Evolutionary conservation across 2,888 invertebrate species (phyloP), one percentile per base, ranked within the genome.

Genomic region (Morpho deidamia): DNA sequence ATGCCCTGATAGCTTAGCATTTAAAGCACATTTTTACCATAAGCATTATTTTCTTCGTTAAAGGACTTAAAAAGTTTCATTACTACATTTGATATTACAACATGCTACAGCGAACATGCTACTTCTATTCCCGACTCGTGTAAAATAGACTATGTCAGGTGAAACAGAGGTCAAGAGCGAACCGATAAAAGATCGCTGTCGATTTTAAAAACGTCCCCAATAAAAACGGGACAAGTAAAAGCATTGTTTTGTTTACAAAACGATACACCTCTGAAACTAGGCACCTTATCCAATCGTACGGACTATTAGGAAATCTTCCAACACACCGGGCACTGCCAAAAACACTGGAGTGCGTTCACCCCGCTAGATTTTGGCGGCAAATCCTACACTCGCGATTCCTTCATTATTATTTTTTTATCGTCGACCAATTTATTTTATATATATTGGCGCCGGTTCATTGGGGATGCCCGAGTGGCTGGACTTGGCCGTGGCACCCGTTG

Each of bases 401-500:
- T 83, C 80, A 83, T 85, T 83, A 86, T 81, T 77, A 10, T 85
- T 87, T 83, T 86, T 84, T 81, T 49, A 47, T 43, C 39, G 72
- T 71, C 73, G 76, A 79, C 81, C 80, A 81, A 89, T 89, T 89
- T 88, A 83, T 89, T 89, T 89, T 87, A 89, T 89, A 88, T 89
- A 88, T 87, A 88, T 89, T 89, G 89, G 88, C 88, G 74, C 79
- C 76, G 83, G 83, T 84, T 87, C 88, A 87, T 80, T 74, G 87
- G 88, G 88, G 87, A 86, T 83, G 78, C 87, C 88, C 83, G 76
- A 66, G 85, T 81, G 76, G 65, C 76, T 84, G 86, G 82, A 82
- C 87, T 88, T 88, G 88, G 88, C 89, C 89, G 78, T 88, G 88
- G 86, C 78, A 84, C 78, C 78, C 81, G 70, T 88, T 88, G 89